A percentile compares a stretch with the other conserved stretches of the same genome.
Conservation (phyloP, 2,797 vertebrate species). For the Oceanodroma leucorhoa region DNA sequence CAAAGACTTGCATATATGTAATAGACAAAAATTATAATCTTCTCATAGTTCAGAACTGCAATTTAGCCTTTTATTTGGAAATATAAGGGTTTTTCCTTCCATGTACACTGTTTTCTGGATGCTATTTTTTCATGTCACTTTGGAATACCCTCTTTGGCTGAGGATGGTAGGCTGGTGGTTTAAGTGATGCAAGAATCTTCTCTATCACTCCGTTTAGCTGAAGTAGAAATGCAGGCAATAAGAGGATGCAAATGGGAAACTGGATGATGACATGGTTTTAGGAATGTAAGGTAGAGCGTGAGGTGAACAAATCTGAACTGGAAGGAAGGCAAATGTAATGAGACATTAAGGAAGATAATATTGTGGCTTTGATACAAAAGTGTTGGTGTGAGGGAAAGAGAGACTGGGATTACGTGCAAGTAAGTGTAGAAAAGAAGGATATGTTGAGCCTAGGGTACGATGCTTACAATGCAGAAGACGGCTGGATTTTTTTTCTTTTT, state of each 20-base stretch:
- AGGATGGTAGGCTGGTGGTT: neutral
- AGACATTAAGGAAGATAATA: neutral
- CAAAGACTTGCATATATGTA: neutral
- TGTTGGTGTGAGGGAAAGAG: neutral
- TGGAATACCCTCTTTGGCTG: neutral
- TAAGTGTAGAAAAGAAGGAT: neutral
- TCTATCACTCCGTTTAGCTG: neutral
- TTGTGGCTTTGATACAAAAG: neutral
- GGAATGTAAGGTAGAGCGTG: neutral
- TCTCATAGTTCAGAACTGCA: neutral
- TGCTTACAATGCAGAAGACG: neutral
- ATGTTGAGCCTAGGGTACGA: neutral
- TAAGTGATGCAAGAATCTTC: neutral
- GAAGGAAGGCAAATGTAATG: neutral
- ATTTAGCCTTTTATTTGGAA: neutral
- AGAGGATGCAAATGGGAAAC: neutral
- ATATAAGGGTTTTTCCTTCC: neutral
- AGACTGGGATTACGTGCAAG: neutral
- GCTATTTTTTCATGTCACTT: neutral
- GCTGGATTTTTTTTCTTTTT: neutral
- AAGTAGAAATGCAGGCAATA: neutral
- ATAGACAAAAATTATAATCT: neutral
- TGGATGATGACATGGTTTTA: neutral
- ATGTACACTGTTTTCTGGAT: neutral
- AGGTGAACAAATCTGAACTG: neutral